These are phyloP conservation scores for Rhea americana DNA, from an alignment of 2,113 vertebrate species.

Conservation along the genomic window DNA sequence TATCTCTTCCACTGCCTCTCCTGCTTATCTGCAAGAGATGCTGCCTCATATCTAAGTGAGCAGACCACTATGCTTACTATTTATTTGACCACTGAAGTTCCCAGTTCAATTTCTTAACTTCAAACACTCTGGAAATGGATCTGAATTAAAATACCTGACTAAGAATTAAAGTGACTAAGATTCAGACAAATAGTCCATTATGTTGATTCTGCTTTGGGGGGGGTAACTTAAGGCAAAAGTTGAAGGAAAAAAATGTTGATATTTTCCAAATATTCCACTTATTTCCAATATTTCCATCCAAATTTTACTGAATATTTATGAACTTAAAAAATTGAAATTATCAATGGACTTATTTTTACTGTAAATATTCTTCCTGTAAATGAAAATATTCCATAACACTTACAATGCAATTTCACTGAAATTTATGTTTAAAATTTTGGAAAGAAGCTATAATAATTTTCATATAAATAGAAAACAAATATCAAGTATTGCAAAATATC, in stretches of 20 bases:
- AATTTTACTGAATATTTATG: neutral
- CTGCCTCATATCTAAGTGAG: neutral
- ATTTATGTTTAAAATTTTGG: neutral
- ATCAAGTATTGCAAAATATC: neutral
- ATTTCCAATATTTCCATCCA: neutral
- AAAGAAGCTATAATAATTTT: neutral
- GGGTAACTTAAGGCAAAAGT: neutral
- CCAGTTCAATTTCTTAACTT: neutral
- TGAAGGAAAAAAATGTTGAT: rapidly evolving
- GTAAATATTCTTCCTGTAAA: neutral
- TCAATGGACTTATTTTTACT: rapidly evolving
- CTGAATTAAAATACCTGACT: neutral
- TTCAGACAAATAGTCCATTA: neutral
- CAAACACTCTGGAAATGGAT: neutral
- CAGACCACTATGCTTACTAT: rapidly evolving
- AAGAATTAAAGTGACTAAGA: neutral
- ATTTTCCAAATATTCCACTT: neutral
- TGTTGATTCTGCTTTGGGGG: rapidly evolving
- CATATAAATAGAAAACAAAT: neutral
- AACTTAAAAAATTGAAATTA: neutral
- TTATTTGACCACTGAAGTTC: neutral
- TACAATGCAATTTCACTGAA: neutral
- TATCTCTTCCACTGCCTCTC: neutral
- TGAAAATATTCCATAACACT: neutral
- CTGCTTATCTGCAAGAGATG: neutral